These are phyloP conservation scores for Physella acuta DNA, from an alignment of 1,140 invertebrate species.

Conservation along the genomic window DNA sequence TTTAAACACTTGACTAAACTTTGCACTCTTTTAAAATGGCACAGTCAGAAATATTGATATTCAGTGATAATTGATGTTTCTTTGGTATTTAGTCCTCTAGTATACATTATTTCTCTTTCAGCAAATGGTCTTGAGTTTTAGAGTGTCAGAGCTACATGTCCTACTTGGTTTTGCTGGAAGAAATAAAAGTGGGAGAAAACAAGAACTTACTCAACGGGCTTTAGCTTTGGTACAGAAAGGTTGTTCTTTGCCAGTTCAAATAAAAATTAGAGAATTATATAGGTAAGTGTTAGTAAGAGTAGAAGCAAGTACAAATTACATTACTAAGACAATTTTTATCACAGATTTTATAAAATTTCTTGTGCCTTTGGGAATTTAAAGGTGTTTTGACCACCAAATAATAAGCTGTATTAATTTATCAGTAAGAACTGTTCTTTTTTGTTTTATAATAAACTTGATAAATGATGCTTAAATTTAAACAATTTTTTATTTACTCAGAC, in stretches of 20 bases:
- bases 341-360: too few relatives aligned
- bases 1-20: too few relatives aligned
- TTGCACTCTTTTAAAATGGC: too few relatives aligned
- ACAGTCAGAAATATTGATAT: too few relatives aligned
- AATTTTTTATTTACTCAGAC: slow-evolving; percentile 11
- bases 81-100: too few relatives aligned
- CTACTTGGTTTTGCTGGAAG: slow-evolving; percentile 80
- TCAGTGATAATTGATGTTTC: too few relatives aligned
- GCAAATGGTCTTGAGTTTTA: slow-evolving; percentile 78
- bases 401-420: too few relatives aligned
- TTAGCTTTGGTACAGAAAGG: slow-evolving; percentile 73
- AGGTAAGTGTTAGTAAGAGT: slow-evolving; percentile 22
- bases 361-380: too few relatives aligned
- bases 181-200: slow-evolving; percentile 84
- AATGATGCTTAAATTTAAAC: not conserved
- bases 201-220: slow-evolving; percentile 79
- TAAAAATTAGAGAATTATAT: slow-evolving; percentile 83
- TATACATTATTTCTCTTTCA: slow-evolving; percentile 47
- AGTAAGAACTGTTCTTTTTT: not conserved
- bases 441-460: not conserved
- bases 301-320: not conserved
- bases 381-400: too few relatives aligned
- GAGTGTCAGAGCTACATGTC: slow-evolving; percentile 81
- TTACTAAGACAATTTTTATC: too few relatives aligned
- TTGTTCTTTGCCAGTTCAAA: slow-evolving; percentile 71